These are phyloP conservation scores for Eremobia ochroleuca DNA, from an alignment of 2,888 invertebrate species.

Conservation along the genomic window DNA sequence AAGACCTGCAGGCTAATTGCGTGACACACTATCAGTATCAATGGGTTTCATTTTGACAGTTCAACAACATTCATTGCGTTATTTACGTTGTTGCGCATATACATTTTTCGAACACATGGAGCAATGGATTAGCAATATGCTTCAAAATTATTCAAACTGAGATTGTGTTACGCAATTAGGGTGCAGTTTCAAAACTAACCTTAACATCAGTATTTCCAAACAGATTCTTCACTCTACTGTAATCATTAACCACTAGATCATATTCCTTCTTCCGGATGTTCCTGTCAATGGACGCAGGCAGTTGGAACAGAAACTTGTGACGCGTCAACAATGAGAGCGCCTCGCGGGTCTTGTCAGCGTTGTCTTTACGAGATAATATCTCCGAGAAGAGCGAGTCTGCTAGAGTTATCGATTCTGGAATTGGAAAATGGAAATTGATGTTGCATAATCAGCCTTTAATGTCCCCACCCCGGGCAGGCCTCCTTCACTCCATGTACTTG, in stretches of 20 bases:
- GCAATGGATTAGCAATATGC: too few relatives aligned
- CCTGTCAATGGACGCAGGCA: slow-evolving; percentile 98
- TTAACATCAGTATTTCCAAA: slow-evolving; percentile 98
- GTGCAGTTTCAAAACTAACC: slow-evolving; percentile 82
- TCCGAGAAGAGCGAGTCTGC: slow-evolving; percentile 98
- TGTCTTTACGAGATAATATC: slow-evolving; percentile 97
- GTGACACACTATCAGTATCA: too few relatives aligned
- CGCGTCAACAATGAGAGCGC: slow-evolving; percentile 97
- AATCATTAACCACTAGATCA: slow-evolving; percentile 99
- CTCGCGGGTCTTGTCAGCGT: slow-evolving; percentile 98
- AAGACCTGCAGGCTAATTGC: too few relatives aligned
- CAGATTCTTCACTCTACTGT: slow-evolving; percentile 98
- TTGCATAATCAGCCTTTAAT: too few relatives aligned
- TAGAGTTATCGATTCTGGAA: slow-evolving; percentile 96
- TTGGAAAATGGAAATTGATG: background rate
- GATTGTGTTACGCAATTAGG: too few relatives aligned
- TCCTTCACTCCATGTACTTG: too few relatives aligned
- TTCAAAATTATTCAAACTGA: too few relatives aligned
- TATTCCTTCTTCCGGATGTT: slow-evolving; percentile 98
- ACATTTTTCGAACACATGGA: too few relatives aligned
- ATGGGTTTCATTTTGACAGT: too few relatives aligned
- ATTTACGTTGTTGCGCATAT: too few relatives aligned
- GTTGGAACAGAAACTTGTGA: slow-evolving; percentile 98
- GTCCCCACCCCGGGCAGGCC: too few relatives aligned
- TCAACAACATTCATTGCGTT: too few relatives aligned